Base-by-base conservation (phyloP, 2,113 vertebrate species). In the Sciurus niger region DNA sequence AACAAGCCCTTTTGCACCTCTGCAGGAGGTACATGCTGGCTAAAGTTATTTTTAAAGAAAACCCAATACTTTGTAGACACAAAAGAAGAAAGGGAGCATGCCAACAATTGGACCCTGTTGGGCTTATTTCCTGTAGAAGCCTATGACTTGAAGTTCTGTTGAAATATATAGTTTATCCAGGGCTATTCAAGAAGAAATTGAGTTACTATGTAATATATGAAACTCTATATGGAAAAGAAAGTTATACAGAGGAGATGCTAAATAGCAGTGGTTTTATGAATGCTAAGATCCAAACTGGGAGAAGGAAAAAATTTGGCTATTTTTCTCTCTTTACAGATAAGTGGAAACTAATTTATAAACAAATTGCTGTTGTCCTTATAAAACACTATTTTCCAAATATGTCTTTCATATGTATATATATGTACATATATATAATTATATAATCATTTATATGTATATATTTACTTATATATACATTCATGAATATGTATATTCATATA, bases 41-140 rank as follows among this genome's bases (percentile, higher is more conserved):
- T 90, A 63, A 88, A 92, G 24, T 25, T 14, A 34, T 84, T 92
- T 93, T 55, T 30, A 73, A 91, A 88, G 18, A 73, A 73, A 24
- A 84, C 10, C 43, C 63, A 37, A 88, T 85, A 43, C 8, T 67
- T 28, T 77, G 20, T 43, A 68, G 76, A 76, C 34, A 2, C 32
- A 12, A 7, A 51, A n/a, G 46, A 37, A 72, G 22, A 51, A 43
- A 37, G 0, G 3, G n/a, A 13, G 17, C 8, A 24, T 46, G 58
- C 28, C 30, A 51, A 65, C 46, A 43, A 32, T 89, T 37, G 93
- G 55, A 79, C 14, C 16, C 13, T 65, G 16, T 68, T 67, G 83
- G 55, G 16, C n/a, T 88, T 67, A 68, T 91, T 93, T 98, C 46
- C 86, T 65, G 48, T 68, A 58, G 94, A 94, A 72, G 48, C 55